A percentile compares a stretch with the other conserved stretches of the same genome.
Evolutionary conservation across 2,888 invertebrate species (phyloP).

Genomic region (Cephus pygmeus): DNA sequence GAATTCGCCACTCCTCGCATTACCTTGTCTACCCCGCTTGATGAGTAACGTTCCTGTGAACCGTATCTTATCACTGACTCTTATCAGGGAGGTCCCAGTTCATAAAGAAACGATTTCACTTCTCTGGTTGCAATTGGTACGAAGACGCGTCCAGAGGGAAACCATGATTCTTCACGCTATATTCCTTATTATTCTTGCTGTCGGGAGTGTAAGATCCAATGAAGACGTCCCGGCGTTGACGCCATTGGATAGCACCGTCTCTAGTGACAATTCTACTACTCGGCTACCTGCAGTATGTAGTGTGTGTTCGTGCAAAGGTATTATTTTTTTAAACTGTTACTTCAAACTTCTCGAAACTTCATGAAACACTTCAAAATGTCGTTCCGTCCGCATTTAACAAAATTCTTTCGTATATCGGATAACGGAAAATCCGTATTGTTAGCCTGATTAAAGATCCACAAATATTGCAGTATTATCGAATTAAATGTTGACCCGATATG

Average conservation of each 20-base stretch:
- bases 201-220: not conserved
- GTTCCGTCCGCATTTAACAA: not conserved
- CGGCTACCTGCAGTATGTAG: slow-evolving; percentile 2
- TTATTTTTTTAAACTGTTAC: not conserved
- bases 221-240: not conserved
- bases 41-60: slow-evolving; percentile 35
- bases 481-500: not conserved
- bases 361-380: not conserved
- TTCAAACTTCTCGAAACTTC: not conserved
- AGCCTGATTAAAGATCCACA: not conserved
- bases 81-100: slow-evolving; percentile 33
- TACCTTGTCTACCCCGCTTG: not conserved
- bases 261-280: not conserved
- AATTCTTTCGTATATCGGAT: not conserved
- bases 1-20: slow-evolving; percentile 8
- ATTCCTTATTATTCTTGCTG: not conserved
- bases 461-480: not conserved
- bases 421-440: not conserved
- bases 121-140: slow-evolving; percentile 10
- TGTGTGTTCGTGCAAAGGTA: slow-evolving; percentile 18
- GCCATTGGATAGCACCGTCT: not conserved
- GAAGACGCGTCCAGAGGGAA: slow-evolving; percentile 7
- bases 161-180: slow-evolving; percentile 11
- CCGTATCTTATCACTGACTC: slow-evolving; percentile 30
- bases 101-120: slow-evolving; percentile 24